These are phyloP conservation scores for Esox lucius DNA, from an alignment of 2,797 vertebrate genomes.

Conservation along the genomic window DNA sequence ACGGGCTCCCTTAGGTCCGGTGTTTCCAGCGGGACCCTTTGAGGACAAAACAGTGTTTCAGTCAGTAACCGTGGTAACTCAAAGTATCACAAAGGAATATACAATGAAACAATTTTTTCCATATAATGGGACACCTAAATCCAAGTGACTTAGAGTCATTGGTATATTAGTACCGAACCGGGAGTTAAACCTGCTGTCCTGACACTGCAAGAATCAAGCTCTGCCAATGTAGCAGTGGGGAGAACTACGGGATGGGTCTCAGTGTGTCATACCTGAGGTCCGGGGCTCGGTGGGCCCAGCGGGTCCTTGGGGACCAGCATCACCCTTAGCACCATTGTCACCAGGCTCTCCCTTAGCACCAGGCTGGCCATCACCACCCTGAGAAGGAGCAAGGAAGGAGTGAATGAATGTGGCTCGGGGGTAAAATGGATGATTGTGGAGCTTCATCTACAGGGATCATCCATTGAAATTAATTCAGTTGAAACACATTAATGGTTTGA, in stretches of 20 bases:
- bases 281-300: slow-evolving; percentile 89
- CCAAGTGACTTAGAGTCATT: background rate
- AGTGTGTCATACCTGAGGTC: slow-evolving; percentile 79
- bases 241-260: background rate
- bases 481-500: too few relatives aligned
- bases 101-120: too few relatives aligned
- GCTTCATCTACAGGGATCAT: background rate
- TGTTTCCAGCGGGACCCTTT: slow-evolving; percentile 92
- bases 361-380: slow-evolving; percentile 92
- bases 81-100: slow-evolving; percentile 5
- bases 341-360: slow-evolving; percentile 97
- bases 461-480: background rate
- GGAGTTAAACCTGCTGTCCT: background rate
- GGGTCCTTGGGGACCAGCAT: slow-evolving; percentile 84
- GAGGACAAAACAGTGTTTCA: slow-evolving; percentile 31
- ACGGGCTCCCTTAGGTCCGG: slow-evolving; percentile 91
- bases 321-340: slow-evolving; percentile 93
- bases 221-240: background rate
- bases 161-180: background rate
- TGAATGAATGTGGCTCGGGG: background rate
- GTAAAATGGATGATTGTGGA: background rate
- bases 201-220: background rate
- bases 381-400: background rate
- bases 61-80: slow-evolving; percentile 9
- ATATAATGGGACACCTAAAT: background rate